Evolutionary conservation across 2,113 vertebrate species (phyloP).

Genomic region (Rhabdornis inornatus): DNA sequence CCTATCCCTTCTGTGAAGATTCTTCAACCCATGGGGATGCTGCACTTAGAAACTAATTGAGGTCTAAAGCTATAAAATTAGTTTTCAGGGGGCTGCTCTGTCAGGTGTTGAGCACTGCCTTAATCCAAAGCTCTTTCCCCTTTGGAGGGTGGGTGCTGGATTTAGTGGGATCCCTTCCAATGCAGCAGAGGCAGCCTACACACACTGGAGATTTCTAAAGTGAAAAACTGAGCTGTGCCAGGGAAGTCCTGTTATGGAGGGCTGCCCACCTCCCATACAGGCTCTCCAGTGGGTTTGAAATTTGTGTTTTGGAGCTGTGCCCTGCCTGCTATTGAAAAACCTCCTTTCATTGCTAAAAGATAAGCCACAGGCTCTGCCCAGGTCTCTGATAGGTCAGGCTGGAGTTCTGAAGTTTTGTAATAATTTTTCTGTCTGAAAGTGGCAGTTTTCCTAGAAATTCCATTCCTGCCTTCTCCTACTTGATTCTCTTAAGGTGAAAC

Average conservation of each 20-base stretch:
- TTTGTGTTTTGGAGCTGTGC: background rate
- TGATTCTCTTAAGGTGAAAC: background rate
- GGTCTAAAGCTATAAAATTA: background rate
- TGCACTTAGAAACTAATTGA: background rate
- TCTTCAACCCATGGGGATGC: background rate
- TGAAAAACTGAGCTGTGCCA: background rate
- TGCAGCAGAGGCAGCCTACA: background rate
- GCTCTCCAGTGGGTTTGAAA: background rate
- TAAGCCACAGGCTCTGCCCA: background rate
- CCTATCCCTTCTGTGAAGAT: background rate
- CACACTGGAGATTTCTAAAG: background rate
- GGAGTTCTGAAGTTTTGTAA: background rate
- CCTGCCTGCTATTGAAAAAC: background rate
- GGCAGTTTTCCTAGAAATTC: background rate
- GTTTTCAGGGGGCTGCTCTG: background rate
- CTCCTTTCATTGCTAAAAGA: background rate
- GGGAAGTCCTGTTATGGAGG: background rate
- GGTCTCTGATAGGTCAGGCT: background rate
- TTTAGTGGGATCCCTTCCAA: background rate
- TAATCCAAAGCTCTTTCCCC: background rate
- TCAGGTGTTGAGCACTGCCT: background rate
- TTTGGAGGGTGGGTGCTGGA: background rate
- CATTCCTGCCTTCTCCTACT: background rate
- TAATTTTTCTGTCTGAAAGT: background rate
- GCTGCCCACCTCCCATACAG: background rate